Conservation (phyloP, 2,797 vertebrate genomes). For the Poliocrania exsul region DNA sequence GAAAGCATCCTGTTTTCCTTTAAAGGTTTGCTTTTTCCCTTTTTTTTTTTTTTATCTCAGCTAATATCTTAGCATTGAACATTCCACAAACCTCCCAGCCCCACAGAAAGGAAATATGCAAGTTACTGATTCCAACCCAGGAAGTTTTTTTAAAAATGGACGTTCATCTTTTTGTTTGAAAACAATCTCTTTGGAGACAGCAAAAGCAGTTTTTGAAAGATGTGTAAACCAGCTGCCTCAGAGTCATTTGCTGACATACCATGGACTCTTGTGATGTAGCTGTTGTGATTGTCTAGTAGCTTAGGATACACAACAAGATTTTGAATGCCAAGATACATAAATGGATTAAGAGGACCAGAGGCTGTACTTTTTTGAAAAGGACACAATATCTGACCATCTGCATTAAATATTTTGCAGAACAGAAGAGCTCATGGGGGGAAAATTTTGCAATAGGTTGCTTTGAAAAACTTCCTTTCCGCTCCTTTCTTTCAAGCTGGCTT, state of each 20-base stretch:
- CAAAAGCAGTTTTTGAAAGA: not conserved
- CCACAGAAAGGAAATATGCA: not conserved
- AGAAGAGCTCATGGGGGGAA: not conserved
- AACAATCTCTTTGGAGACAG: slow-evolving; percentile 12
- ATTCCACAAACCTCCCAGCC: not conserved
- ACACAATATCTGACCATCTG: not conserved
- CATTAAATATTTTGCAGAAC: not conserved
- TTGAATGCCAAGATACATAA: slow-evolving; percentile 13
- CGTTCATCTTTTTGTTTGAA: slow-evolving; percentile 20
- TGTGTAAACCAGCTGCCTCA: not conserved
- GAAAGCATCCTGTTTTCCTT: not conserved
- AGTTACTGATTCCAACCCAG: not conserved
- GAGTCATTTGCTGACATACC: not conserved
- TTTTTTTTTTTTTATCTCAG: not conserved
- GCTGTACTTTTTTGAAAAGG: not conserved
- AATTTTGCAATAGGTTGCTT: not conserved
- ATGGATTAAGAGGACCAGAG: slow-evolving; percentile 1
- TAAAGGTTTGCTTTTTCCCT: not conserved
- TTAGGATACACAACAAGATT: slow-evolving; percentile 52
- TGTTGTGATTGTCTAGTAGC: slow-evolving; percentile 28
- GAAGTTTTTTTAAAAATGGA: not conserved
- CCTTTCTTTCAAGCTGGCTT: not conserved
- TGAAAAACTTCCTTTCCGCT: not conserved
- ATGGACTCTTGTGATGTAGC: not conserved
- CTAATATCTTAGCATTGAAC: not conserved